Base-by-base conservation (phyloP, 2,888 invertebrate species). In the Seladonia tumulorum region DNA sequence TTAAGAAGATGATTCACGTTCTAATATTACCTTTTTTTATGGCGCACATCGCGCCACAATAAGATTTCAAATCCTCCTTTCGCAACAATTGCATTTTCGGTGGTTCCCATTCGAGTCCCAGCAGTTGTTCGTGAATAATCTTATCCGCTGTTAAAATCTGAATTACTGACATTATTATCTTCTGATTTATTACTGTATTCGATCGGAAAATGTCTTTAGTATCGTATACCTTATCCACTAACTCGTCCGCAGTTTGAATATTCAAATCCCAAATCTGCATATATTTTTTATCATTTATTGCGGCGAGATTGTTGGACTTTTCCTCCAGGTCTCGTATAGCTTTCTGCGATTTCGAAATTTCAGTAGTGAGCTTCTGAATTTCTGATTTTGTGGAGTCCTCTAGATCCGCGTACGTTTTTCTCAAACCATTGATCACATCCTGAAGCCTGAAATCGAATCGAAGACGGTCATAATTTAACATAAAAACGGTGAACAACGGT, bases 241-340 rank as follows among this genome's bases (percentile, higher is more conserved):
- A 92, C 12, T 95, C 92, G 66, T 95, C 94, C 0, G 96, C 96
- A 85, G 95, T 95, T 72, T 95, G 94, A 77, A 95, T 95, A 91
- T 97, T 97, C 93, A 97, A 96, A 60, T 96, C 95, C 97, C 97
- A 97, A 78, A 97, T 95, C 71, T 95, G 94, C 86, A 94, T 94
- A 89, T 96, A 97, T 92, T 97, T 97, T 83, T 96, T 96, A 90
- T 97, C 96, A 92, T 97, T 97, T 1, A 95, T 94, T 47, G 92
- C 94, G 0, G 97, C 96, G 90, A 98, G 97, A 90, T 96, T 96
- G 85, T 96, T 95, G 0, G 97, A 96, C 93, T 98, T 98, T n/a
- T 96, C 95, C 92, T 97, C 97, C 76, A 97, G 95, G 29, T 97
- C 97, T 5, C 96, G 95, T 95, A 98, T 97, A 83, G 96, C 96